These are phyloP conservation scores for Colostygia pectinataria DNA, from an alignment of 2,888 invertebrate genomes.

Conservation along the genomic window DNA sequence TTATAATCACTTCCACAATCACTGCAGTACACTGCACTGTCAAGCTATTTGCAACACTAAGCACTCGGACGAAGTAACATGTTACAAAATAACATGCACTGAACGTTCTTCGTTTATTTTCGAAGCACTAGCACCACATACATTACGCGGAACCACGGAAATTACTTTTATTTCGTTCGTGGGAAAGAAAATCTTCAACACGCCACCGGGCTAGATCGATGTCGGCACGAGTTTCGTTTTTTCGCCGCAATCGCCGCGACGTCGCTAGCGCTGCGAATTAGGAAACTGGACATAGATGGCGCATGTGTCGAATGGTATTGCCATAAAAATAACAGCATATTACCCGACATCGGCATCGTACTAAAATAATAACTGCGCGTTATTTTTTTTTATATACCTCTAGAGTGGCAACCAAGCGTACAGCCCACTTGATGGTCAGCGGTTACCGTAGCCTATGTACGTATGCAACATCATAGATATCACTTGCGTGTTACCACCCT, in stretches of 20 bases:
- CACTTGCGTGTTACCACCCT: no score
- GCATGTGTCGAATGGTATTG: conserved; percentile 42
- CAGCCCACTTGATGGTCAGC: no score
- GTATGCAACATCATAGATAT: no score
- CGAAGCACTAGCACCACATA: conserved; percentile 77
- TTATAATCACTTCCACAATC: conserved; percentile 66
- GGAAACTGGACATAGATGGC: conserved; percentile 52
- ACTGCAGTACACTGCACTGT: conserved; percentile 51
- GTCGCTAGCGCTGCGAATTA: conserved; percentile 37
- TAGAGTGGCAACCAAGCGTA: no score
- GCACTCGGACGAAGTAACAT: conserved; percentile 72
- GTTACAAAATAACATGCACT: conserved; percentile 69
- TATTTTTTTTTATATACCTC: no score
- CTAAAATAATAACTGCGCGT: no score
- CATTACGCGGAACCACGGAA: conserved; percentile 69
- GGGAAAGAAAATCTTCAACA: conserved; percentile 61
- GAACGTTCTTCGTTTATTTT: conserved; percentile 57
- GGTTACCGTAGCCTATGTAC: no score
- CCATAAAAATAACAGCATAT: conserved; percentile 29
- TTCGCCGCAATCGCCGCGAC: conserved; percentile 55
- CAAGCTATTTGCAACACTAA: conserved; percentile 72
- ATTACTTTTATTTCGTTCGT: conserved; percentile 69
- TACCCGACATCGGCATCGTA: no score
- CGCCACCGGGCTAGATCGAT: conserved; percentile 76
- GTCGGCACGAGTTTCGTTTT: conserved; percentile 67